Evolutionary conservation across 2,797 vertebrate genomes (phyloP), one percentile per base, ranked within the genome.

Genomic region (Pterois miles): DNA sequence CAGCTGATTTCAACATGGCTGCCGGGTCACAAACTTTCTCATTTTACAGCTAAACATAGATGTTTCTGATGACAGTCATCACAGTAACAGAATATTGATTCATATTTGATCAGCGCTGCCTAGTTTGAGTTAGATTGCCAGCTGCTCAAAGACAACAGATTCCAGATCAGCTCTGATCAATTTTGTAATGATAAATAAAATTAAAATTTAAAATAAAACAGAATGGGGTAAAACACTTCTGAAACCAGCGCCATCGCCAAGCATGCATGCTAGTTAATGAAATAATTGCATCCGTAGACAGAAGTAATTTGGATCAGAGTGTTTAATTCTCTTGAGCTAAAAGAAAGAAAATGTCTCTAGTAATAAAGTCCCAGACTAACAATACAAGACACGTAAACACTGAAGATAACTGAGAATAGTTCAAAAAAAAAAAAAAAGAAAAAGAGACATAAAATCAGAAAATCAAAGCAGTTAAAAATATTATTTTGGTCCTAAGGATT

Each of bases 241-340:
- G 4, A 22, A 43, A 57, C 12, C 10, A 79, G 81, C 65, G 29
- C 71, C 78, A 50, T n/a, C 36, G 31, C 23, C 29, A 72, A 71
- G 3, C 4, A 27, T 4, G 11, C n/a, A 40, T 27, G 18, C 36
- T 27, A 31, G 16, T 36, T 27, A 33, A 59, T 9, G 16, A 73
- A 83, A 77, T 29, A 48, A 76, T 2, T 22, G 38, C 8, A 2
- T 38, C 31, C 54, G 36, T 4, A 33, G 29, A 77, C 16, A 58
- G 18, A 13, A 22, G 2, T 50, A 1, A 60, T 80, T 78, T 65
- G 40, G 31, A 82, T 88, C 89, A 89, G 88, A 91, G 82, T 43
- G 36, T 89, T 93, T 93, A 87, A 89, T 93, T 86, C 84, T 91
- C 86, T 89, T 89, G 81, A 90, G 71, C 5, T 80, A 78, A 91